Conservation (phyloP, 2,888 invertebrate genomes). For the Deroplatys truncata region DNA sequence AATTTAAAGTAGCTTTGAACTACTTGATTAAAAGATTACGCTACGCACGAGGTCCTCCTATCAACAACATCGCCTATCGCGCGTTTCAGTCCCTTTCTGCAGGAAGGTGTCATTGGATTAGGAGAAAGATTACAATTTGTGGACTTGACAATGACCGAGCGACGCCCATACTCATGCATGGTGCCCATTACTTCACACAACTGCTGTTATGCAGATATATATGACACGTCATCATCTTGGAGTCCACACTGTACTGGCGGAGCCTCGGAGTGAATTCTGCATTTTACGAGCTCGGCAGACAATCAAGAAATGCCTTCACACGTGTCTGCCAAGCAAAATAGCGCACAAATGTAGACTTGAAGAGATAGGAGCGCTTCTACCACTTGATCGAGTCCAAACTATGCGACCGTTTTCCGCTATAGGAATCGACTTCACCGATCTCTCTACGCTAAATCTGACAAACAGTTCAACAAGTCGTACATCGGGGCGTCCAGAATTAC, state of each 20-base stretch:
- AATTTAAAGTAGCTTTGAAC: neutral
- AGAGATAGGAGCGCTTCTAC: no score
- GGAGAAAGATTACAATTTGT: neutral
- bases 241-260: neutral
- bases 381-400: no score
- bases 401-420: no score
- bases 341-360: no score
- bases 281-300: neutral
- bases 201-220: neutral
- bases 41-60: neutral
- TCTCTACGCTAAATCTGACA: no score
- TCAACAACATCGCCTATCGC: neutral
- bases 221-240: neutral
- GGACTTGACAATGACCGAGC: neutral
- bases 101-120: neutral
- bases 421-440: no score
- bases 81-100: neutral
- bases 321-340: neutral
- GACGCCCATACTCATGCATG: neutral
- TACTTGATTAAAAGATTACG: neutral
- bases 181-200: neutral
- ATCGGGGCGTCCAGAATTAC: no score
- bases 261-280: neutral
- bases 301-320: neutral
- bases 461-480: no score